Percentiles rank a stretch among this genome's conserved stretches.
Conservation (phyloP, 1,140 invertebrate species). For the Drosophila kurseongensis region DNA sequence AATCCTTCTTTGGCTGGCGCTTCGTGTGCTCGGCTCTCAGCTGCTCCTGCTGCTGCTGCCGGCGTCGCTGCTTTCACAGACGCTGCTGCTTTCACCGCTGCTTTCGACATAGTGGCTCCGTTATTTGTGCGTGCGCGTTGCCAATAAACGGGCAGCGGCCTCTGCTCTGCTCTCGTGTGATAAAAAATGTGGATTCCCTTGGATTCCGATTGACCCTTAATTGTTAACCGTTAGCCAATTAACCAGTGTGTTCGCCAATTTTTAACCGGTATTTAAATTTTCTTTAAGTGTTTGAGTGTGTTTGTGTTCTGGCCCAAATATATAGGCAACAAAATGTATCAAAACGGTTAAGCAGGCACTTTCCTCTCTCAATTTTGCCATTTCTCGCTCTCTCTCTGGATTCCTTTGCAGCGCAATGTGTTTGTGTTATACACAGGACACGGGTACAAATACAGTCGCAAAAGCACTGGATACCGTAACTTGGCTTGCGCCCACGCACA, state of each 20-base stretch:
- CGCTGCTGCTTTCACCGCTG: conserved; percentile 34
- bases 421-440: conserved; percentile 76
- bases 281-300: conserved; percentile 7
- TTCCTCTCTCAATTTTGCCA: conserved; percentile 15
- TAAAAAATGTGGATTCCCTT: conserved; percentile 49
- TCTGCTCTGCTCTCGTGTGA: conserved; percentile 64
- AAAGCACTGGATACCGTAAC: conserved; percentile 35
- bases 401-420: conserved; percentile 66
- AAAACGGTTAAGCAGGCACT: conserved; percentile 29
- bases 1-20: not conserved
- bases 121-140: conserved; percentile 80
- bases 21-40: conserved; percentile 20
- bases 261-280: conserved; percentile 15
- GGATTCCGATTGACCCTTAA: conserved; percentile 18
- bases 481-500: conserved; percentile 71
- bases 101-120: conserved; percentile 41
- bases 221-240: conserved; percentile 14
- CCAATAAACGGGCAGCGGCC: conserved; percentile 76
- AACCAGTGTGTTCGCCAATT: conserved; percentile 7
- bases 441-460: conserved; percentile 18
- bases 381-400: conserved; percentile 26
- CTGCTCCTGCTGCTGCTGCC: conserved; percentile 14
- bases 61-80: conserved; percentile 26
- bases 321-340: conserved; percentile 54
- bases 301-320: conserved; percentile 26